Evolutionary conservation across 2,888 invertebrate genomes (phyloP).

Genomic region (Glaucopsyche alexis): DNA sequence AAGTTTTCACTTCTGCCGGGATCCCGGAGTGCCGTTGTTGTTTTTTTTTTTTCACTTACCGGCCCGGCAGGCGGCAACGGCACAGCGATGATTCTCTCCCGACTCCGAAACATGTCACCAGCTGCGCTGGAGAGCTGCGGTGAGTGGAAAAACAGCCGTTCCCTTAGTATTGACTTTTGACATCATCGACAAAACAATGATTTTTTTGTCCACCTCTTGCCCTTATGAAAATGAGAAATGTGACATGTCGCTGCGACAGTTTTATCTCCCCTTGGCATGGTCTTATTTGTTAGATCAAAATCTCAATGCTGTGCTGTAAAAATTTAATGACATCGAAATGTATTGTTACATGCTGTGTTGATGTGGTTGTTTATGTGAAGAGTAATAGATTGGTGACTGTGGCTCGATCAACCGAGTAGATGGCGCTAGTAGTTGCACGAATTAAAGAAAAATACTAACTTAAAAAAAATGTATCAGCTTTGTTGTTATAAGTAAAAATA

Average conservation of each 20-base stretch:
- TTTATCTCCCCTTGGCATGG: not conserved
- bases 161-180: no score
- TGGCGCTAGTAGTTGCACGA: conserved; percentile 2
- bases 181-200: no score
- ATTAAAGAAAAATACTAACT: not conserved
- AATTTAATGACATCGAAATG: not conserved
- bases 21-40: no score
- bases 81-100: no score
- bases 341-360: conserved; percentile 24
- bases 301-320: conserved; percentile 24
- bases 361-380: conserved; percentile 10
- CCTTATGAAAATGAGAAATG: not conserved
- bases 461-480: not conserved
- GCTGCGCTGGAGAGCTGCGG: no score
- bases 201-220: no score
- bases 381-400: conserved; percentile 8
- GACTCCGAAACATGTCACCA: no score
- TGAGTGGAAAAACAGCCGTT: no score
- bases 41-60: no score
- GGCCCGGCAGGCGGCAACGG: no score
- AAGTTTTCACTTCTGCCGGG: no score
- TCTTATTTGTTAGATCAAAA: not conserved
- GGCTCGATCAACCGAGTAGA: not conserved
- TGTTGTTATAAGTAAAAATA: not conserved
- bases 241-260: not conserved